phyloP scores from a whole-genome alignment of 2,113 vertebrate genomes.

The Toxostoma redivivum region DNA sequence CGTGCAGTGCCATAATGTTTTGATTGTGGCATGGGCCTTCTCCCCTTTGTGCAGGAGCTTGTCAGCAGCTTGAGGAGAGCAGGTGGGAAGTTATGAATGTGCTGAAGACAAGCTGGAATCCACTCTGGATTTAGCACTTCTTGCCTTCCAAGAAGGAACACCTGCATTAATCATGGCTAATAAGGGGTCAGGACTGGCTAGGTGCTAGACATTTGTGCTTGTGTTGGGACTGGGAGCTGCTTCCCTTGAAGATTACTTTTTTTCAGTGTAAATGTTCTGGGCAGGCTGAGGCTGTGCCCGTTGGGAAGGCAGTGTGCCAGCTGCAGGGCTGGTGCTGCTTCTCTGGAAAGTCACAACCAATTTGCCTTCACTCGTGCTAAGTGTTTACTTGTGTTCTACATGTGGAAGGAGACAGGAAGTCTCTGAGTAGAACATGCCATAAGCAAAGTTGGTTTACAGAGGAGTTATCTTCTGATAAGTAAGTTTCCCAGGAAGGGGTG shows the following conservation, averaged over 20 bases:
- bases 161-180: background rate
- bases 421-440: background rate
- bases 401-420: background rate
- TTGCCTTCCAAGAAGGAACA: background rate
- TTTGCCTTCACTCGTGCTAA: background rate
- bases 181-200: background rate
- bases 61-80: background rate
- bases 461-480: background rate
- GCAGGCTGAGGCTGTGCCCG: background rate
- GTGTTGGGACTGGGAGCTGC: background rate
- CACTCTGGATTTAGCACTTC: background rate
- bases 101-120: conserved; percentile 15
- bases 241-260: background rate
- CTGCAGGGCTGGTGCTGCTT: background rate
- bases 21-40: background rate
- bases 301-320: background rate
- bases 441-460: background rate
- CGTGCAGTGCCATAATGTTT: rapidly evolving
- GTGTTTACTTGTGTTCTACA: background rate
- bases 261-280: background rate
- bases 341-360: background rate
- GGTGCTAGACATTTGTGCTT: background rate
- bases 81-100: background rate
- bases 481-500: background rate
- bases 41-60: background rate